Percentiles rank a stretch among this genome's conserved stretches.
Conservation (phyloP, 1,140 invertebrate genomes). For the Acromyrmex echinatior region DNA sequence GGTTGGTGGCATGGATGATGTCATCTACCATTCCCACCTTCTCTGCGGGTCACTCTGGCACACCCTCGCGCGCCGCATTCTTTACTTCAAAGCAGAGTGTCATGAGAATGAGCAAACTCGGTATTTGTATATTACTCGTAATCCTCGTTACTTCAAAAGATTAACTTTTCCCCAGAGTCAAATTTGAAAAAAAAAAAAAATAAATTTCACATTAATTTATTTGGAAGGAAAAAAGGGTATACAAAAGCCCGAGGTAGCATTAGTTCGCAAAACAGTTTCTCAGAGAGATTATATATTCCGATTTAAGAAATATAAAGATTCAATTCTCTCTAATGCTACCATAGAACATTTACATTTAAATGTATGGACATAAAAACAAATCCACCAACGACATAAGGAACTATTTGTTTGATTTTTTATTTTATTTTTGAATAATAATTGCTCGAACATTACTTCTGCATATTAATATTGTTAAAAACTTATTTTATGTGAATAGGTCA, state of each 20-base stretch:
- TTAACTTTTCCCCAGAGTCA: conserved; percentile 78
- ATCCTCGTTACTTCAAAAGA: conserved; percentile 86
- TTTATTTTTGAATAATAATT: background rate
- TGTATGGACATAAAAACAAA: conserved; percentile 76
- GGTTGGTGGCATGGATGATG: conserved; percentile 86
- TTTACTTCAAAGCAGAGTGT: conserved; percentile 87
- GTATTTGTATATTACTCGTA: conserved; percentile 87
- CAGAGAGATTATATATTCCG: conserved; percentile 55
- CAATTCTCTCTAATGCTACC: conserved; percentile 67
- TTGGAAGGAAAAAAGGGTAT: conserved; percentile 27
- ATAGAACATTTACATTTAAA: conserved; percentile 39
- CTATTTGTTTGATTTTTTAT: background rate
- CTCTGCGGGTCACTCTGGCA: conserved; percentile 86
- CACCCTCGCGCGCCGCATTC: conserved; percentile 87
- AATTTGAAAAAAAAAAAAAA: conserved; percentile 51
- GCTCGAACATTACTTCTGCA: background rate
- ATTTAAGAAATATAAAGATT: conserved; percentile 63
- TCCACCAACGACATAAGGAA: background rate
- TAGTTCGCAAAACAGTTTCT: conserved; percentile 60
- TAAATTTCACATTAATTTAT: conserved; percentile 54
- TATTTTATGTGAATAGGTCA: background rate
- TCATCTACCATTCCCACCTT: conserved; percentile 86
- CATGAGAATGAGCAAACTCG: conserved; percentile 87
- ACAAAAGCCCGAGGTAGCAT: conserved; percentile 64
- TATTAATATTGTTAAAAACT: conserved; percentile 20